A percentile compares a stretch with the other conserved stretches of the same genome.
Conservation (phyloP, 2,113 vertebrate species). For the Regulus satrapa region DNA sequence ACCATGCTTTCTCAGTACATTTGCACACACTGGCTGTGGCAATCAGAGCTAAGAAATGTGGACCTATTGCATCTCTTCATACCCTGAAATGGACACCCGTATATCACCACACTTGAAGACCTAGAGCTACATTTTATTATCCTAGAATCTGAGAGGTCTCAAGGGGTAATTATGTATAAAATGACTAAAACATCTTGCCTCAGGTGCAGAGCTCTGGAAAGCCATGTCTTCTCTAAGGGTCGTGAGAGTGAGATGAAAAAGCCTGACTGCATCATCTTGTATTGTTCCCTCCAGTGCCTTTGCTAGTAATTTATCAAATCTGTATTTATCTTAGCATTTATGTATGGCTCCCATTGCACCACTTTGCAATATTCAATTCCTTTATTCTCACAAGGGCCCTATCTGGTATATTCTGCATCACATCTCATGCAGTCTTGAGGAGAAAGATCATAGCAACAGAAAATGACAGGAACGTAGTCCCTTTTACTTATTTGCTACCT, state of each 20-base stretch:
- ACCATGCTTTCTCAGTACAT: background rate
- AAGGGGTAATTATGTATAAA: conserved; percentile 31
- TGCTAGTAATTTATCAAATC: conserved; percentile 45
- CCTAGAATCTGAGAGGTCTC: background rate
- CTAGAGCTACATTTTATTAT: conserved; percentile 5
- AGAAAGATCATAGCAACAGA: background rate
- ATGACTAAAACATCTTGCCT: conserved; percentile 36
- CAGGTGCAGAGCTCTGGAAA: conserved; percentile 32
- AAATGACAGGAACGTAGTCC: background rate
- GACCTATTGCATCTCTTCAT: background rate
- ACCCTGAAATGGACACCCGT: background rate
- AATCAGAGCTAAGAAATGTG: background rate
- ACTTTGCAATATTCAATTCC: conserved; percentile 47
- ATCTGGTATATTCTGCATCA: conserved; percentile 32
- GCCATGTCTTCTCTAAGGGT: conserved; percentile 18
- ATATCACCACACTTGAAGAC: background rate
- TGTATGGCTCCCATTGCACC: conserved; percentile 44
- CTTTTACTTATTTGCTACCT: background rate
- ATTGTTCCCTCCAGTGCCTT: conserved; percentile 51
- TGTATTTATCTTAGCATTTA: conserved; percentile 56
- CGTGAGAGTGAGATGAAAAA: conserved; percentile 13
- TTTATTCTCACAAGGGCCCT: conserved; percentile 50
- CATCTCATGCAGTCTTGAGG: background rate
- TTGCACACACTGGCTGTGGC: background rate
- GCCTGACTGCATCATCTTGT: background rate